phyloP scores from a whole-genome alignment of 2,797 vertebrate species.

The Onychomys arenicola region DNA sequence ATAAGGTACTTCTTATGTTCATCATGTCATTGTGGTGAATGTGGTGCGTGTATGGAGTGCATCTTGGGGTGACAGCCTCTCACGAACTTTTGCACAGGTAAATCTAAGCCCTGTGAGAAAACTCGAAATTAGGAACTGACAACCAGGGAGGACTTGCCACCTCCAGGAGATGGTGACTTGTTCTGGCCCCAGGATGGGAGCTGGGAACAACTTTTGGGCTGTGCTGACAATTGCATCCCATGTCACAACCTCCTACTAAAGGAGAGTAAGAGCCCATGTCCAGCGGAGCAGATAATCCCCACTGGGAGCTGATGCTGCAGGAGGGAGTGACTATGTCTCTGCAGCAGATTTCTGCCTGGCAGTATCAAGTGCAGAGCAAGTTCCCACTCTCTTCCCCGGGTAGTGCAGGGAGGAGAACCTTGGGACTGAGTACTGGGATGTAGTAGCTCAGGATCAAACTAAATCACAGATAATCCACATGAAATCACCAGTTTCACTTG shows the following conservation, averaged over 20 bases:
- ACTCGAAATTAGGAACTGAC: not conserved
- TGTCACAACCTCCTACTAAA: not conserved
- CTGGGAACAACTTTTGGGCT: not conserved
- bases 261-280: not conserved
- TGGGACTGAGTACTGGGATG: not conserved
- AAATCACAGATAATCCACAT: not conserved
- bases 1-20: not conserved
- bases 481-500: slow-evolving; percentile 13
- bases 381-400: not conserved
- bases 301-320: not conserved
- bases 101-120: not conserved
- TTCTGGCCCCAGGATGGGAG: slow-evolving; percentile 19
- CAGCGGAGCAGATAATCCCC: not conserved
- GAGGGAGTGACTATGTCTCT: not conserved
- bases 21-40: not conserved
- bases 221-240: not conserved
- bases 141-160: not conserved
- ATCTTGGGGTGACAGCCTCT: not conserved
- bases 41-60: not conserved
- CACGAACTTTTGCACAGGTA: slow-evolving; percentile 6
- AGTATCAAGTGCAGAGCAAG: not conserved
- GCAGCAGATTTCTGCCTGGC: not conserved
- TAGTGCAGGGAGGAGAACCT: not conserved
- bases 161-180: not conserved
- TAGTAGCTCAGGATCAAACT: slow-evolving; percentile 4